These are phyloP conservation scores for Champsocephalus gunnari DNA, from an alignment of 2,797 vertebrate species.

Conservation along the genomic window DNA sequence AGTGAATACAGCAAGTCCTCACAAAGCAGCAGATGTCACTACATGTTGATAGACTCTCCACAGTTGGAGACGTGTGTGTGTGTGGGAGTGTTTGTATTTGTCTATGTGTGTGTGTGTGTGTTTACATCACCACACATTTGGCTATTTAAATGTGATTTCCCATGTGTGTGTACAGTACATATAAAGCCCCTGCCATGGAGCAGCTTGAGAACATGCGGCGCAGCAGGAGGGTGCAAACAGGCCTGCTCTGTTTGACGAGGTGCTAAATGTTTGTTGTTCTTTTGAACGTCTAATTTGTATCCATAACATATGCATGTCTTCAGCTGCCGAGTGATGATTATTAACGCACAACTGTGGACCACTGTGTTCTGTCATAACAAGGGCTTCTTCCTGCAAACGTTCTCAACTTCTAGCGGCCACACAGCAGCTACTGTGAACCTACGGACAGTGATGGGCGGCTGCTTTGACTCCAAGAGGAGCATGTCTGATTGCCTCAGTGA, in stretches of 20 bases:
- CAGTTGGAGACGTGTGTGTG: slow-evolving; percentile 62
- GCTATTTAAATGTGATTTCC: slow-evolving; percentile 39
- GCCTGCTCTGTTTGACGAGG: slow-evolving; percentile 77
- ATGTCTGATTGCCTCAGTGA: slow-evolving; percentile 28
- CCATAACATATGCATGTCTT: slow-evolving; percentile 73
- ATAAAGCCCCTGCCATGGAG: slow-evolving; percentile 52
- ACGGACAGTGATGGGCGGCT: slow-evolving; percentile 50
- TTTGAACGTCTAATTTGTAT: slow-evolving; percentile 77
- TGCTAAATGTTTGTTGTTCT: slow-evolving; percentile 81
- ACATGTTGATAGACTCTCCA: slow-evolving; percentile 77
- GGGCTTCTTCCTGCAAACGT: slow-evolving; percentile 59
- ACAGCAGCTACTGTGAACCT: slow-evolving; percentile 50
- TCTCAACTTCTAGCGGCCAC: slow-evolving; percentile 44
- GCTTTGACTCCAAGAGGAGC: slow-evolving; percentile 29
- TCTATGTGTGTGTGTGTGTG: slow-evolving; percentile 50
- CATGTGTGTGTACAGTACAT: slow-evolving; percentile 44
- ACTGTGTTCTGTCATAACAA: slow-evolving; percentile 56
- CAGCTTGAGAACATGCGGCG: slow-evolving; percentile 70
- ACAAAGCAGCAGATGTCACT: slow-evolving; percentile 86
- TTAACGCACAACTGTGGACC: slow-evolving; percentile 50
- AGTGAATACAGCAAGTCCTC: slow-evolving; percentile 68
- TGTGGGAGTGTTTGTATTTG: slow-evolving; percentile 63
- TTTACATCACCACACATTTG: slow-evolving; percentile 3
- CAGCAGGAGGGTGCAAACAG: slow-evolving; percentile 72
- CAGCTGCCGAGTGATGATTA: slow-evolving; percentile 72